A percentile compares a stretch with the other conserved stretches of the same genome.
These are phyloP conservation scores for Boulengeromyrus knoepffleri DNA, from an alignment of 2,113 vertebrate species.

Conservation along the genomic window DNA sequence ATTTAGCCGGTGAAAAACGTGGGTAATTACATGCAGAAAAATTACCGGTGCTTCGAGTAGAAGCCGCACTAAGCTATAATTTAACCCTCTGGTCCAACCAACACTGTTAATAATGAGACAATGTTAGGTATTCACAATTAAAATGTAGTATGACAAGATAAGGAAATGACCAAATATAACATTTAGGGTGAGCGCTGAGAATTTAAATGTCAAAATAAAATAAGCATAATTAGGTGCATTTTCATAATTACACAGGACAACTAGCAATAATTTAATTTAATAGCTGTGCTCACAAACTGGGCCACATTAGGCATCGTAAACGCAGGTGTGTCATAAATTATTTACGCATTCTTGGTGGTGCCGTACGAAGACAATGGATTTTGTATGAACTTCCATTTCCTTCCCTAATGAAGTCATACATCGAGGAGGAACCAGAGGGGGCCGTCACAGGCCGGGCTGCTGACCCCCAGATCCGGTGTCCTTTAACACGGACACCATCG, in stretches of 20 bases:
- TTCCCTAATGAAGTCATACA: constrained; percentile 22
- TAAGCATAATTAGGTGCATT: constrained; percentile 13
- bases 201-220: constrained; percentile 8
- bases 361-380: constrained; percentile 13
- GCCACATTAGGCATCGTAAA: constrained; percentile 26
- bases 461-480: neutral
- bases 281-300: neutral
- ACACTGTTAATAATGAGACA: constrained; percentile 7
- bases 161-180: neutral
- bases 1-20: neutral
- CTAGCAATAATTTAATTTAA: constrained; percentile 14
- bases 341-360: constrained; percentile 44
- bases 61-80: neutral
- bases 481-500: neutral
- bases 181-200: neutral
- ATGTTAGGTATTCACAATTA: neutral
- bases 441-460: neutral
- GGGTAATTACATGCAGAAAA: neutral
- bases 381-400: constrained; percentile 12
- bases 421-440: neutral
- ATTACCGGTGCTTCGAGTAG: neutral
- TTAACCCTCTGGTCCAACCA: neutral
- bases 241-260: constrained; percentile 25
- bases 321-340: constrained; percentile 33
- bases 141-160: constrained; percentile 11